Conservation (phyloP, 2,113 vertebrate species). For the Sinocyclocheilus maitianheensis region DNA sequence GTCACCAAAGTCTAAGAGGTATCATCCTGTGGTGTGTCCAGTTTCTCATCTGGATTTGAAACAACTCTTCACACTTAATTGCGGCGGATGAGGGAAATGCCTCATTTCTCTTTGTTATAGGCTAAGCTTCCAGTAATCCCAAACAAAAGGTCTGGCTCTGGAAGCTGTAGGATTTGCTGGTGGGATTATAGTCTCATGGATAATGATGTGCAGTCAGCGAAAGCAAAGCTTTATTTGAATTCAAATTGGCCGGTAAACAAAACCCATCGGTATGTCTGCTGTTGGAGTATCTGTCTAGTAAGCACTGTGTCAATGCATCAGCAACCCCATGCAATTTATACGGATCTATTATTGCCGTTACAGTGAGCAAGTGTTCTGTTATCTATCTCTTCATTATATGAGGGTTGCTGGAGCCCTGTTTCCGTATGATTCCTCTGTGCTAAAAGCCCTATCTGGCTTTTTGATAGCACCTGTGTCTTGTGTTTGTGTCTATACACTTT, state of each 20-base stretch:
- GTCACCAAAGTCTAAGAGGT: conserved; percentile 53
- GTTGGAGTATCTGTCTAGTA: conserved; percentile 82
- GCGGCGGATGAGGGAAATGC: conserved; percentile 94
- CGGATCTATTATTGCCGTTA: conserved; percentile 47
- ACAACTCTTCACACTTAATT: conserved; percentile 99
- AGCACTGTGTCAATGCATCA: conserved; percentile 81
- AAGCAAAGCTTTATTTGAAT: conserved; percentile 98
- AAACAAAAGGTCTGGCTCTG: conserved; percentile 98
- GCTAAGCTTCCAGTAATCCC: conserved; percentile 99
- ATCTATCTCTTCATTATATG: conserved; percentile 44
- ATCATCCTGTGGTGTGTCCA: conserved; percentile 73
- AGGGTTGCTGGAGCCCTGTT: conserved; percentile 29
- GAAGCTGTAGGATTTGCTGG: conserved; percentile 91
- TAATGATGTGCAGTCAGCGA: conserved; percentile 95
- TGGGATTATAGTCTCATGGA: conserved; percentile 92
- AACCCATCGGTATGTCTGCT: conserved; percentile 88
- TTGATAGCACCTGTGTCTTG: not conserved
- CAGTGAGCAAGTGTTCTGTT: conserved; percentile 42
- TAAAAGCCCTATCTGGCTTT: not conserved
- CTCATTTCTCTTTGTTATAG: conserved; percentile 99
- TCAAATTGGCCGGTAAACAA: conserved; percentile 99
- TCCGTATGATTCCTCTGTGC: not conserved
- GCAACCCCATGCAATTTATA: conserved; percentile 39
- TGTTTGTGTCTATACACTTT: not conserved
- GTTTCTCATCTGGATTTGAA: conserved; percentile 90